phyloP scores from a whole-genome alignment of 2,113 vertebrate genomes.

The Fulica atra region DNA sequence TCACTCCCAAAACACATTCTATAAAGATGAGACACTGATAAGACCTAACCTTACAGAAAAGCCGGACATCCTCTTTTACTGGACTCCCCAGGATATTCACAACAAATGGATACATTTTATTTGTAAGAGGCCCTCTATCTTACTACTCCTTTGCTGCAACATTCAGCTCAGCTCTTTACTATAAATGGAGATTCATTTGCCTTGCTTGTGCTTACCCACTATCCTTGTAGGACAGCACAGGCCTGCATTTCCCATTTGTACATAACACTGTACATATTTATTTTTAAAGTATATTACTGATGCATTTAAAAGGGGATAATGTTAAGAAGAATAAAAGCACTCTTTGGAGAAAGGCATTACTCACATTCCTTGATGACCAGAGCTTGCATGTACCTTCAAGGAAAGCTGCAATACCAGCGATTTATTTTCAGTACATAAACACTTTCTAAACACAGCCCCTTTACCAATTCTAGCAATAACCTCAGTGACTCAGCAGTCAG shows the following conservation, averaged over 20 bases:
- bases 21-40: background rate
- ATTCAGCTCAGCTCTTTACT: background rate
- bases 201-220: background rate
- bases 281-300: background rate
- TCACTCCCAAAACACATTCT: background rate
- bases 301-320: background rate
- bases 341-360: background rate
- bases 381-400: background rate
- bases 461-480: background rate
- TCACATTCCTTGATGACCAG: background rate
- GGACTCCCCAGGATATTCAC: background rate
- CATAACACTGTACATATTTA: background rate
- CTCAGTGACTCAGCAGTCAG: slow-evolving; percentile 44
- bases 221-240: background rate
- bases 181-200: background rate
- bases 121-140: background rate
- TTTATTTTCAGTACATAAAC: background rate
- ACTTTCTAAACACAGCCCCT: background rate
- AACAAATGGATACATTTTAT: background rate
- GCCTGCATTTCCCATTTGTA: background rate
- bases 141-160: background rate
- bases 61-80: background rate
- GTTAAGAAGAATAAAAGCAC: background rate
- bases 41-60: background rate
- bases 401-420: background rate